Evolutionary conservation across 2,797 vertebrate species (phyloP).

Genomic region (Siniperca undulata): DNA sequence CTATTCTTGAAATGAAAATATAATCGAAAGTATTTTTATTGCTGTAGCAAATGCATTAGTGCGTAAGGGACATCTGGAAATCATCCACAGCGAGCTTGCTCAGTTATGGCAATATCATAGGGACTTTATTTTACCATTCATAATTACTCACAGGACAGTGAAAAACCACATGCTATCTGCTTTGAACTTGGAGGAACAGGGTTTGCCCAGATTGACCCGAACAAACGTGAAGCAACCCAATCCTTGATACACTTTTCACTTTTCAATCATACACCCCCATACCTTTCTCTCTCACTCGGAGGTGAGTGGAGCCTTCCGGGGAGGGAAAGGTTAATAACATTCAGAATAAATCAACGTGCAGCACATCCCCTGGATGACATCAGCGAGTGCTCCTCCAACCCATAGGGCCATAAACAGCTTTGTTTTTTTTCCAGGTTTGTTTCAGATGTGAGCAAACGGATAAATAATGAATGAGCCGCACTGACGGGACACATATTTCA

Average conservation of each 20-base stretch:
- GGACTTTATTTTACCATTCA: conserved; percentile 85
- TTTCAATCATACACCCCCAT: conserved; percentile 30
- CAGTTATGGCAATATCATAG: conserved; percentile 84
- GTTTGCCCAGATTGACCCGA: conserved; percentile 71
- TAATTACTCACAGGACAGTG: conserved; percentile 86
- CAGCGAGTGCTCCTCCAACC: conserved; percentile 74
- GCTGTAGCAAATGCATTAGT: conserved; percentile 85
- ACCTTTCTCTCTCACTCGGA: conserved; percentile 49
- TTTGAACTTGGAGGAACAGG: conserved; percentile 77
- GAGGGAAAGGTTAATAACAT: conserved; percentile 82
- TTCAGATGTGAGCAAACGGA: conserved; percentile 84
- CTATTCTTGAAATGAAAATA: conserved; percentile 79
- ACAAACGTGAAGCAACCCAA: conserved; percentile 69
- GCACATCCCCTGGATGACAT: conserved; percentile 82
- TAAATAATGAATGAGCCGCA: conserved; percentile 86
- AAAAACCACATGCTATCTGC: conserved; percentile 77
- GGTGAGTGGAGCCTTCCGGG: conserved; percentile 71
- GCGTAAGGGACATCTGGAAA: conserved; percentile 84
- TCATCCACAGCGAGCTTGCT: conserved; percentile 73
- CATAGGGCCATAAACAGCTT: conserved; percentile 80
- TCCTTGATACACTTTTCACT: conserved; percentile 62
- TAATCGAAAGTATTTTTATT: conserved; percentile 83
- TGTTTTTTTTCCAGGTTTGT: conserved; percentile 77
- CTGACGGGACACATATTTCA: conserved; percentile 85
- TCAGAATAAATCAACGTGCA: conserved; percentile 80